Conservation (phyloP, 2,113 vertebrate genomes). For the Seriola aureovittata region DNA sequence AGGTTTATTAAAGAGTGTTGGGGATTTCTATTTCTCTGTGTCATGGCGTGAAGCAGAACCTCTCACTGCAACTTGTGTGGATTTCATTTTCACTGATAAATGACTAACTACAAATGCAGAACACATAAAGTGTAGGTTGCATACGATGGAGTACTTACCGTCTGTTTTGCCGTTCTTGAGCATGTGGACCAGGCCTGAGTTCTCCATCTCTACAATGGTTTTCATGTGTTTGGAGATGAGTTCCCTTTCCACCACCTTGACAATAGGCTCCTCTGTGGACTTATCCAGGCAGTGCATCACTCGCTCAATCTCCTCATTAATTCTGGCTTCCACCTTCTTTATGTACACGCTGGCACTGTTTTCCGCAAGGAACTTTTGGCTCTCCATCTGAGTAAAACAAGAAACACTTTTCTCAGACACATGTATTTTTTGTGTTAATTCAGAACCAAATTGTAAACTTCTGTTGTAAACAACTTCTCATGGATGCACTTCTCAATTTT, state of each 20-base stretch:
- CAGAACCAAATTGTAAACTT: too few relatives aligned
- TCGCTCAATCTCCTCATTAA: constrained; percentile 99
- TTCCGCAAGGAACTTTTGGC: constrained; percentile 98
- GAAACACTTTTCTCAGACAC: constrained; percentile 3
- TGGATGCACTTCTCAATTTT: too few relatives aligned
- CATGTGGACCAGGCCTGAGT: constrained; percentile 99
- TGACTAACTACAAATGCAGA: not conserved
- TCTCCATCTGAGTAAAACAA: constrained; percentile 91
- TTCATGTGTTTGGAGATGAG: constrained; percentile 99
- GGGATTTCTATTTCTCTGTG: not conserved
- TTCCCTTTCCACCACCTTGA: constrained; percentile 97
- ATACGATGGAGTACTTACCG: constrained; percentile 81
- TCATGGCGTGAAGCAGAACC: not conserved
- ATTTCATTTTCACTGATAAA: not conserved
- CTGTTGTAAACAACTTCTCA: not conserved
- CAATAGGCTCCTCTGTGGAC: constrained; percentile 97
- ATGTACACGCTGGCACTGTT: constrained; percentile 99
- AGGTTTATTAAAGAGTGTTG: not conserved
- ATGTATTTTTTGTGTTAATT: too few relatives aligned
- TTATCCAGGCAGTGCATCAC: constrained; percentile 99
- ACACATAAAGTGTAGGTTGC: not conserved
- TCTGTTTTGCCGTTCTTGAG: constrained; percentile 99
- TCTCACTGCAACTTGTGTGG: not conserved
- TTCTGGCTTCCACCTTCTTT: constrained; percentile 99
- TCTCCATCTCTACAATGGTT: constrained; percentile 99